phyloP scores from a whole-genome alignment of 2,113 vertebrate genomes.

The Triplophysa dalaica region DNA sequence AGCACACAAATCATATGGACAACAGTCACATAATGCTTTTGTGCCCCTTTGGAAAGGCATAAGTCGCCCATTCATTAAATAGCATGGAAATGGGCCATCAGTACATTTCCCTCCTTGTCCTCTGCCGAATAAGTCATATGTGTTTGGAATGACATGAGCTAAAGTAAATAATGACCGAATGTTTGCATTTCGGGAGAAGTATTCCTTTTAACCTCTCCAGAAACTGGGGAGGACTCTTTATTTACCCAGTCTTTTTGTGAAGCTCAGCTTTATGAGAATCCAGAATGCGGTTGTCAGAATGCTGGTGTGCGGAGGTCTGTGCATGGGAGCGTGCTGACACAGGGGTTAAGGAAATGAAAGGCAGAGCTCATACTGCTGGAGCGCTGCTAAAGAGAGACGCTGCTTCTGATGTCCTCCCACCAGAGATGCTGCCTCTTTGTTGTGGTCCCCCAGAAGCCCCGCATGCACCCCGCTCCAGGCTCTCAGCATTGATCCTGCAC shows the following conservation, averaged over 20 bases:
- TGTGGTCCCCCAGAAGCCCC: constrained; percentile 72
- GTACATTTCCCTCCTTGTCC: too few species aligned
- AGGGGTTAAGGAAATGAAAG: constrained; percentile 74
- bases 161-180: background rate
- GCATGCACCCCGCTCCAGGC: constrained; percentile 70
- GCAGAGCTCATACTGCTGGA: constrained; percentile 68
- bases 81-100: too few species aligned
- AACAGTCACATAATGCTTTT: too few species aligned
- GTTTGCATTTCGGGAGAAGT: background rate
- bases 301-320: constrained; percentile 23
- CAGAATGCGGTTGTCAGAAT: constrained; percentile 9
- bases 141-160: too few species aligned
- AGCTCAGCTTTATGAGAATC: constrained; percentile 24
- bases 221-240: constrained; percentile 8
- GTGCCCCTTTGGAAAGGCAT: too few species aligned
- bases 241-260: constrained; percentile 25
- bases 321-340: constrained; percentile 36
- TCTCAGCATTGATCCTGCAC: constrained; percentile 72
- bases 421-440: constrained; percentile 74
- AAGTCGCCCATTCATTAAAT: too few species aligned
- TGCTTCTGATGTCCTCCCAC: constrained; percentile 77
- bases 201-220: background rate
- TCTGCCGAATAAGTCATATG: too few species aligned
- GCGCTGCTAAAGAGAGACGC: constrained; percentile 71
- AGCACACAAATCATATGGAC: too few species aligned